A percentile compares a stretch with the other conserved stretches of the same genome.
Evolutionary conservation across 2,113 vertebrate species (phyloP).

Genomic region (Gymnobelideus leadbeateri): DNA sequence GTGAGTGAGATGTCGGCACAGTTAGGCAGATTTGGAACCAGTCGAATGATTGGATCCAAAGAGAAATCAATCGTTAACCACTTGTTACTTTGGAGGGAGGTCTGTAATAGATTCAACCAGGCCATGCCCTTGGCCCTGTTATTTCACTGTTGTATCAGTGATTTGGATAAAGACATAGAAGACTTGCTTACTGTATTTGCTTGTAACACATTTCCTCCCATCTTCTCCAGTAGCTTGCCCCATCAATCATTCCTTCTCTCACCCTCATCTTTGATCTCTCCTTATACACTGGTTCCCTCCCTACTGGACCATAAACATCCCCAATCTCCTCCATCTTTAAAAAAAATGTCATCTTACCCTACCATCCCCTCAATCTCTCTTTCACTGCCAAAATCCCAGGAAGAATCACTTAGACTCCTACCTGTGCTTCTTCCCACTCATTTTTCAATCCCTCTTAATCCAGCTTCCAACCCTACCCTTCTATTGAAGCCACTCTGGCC

Average conservation of each 20-base stretch:
- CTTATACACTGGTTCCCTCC: background rate
- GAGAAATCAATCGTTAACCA: background rate
- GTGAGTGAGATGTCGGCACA: background rate
- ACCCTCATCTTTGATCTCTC: background rate
- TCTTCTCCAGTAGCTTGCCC: background rate
- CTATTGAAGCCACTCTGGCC: background rate
- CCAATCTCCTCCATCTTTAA: background rate
- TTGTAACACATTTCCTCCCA: background rate
- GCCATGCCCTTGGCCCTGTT: background rate
- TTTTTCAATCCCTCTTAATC: background rate
- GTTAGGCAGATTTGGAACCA: conserved; percentile 5
- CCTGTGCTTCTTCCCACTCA: background rate
- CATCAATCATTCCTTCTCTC: background rate
- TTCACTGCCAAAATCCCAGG: background rate
- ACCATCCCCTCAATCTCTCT: background rate
- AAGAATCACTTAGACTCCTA: background rate
- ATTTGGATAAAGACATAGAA: background rate
- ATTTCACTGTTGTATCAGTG: background rate
- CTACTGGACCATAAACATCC: background rate
- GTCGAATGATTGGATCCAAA: background rate
- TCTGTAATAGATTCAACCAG: background rate
- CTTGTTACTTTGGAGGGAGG: background rate
- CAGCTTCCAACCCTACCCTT: background rate
- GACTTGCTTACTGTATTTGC: background rate
- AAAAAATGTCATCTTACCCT: background rate